These are phyloP conservation scores for Rhinopomastus cyanomelas DNA, from an alignment of 2,113 vertebrate species.

Conservation along the genomic window DNA sequence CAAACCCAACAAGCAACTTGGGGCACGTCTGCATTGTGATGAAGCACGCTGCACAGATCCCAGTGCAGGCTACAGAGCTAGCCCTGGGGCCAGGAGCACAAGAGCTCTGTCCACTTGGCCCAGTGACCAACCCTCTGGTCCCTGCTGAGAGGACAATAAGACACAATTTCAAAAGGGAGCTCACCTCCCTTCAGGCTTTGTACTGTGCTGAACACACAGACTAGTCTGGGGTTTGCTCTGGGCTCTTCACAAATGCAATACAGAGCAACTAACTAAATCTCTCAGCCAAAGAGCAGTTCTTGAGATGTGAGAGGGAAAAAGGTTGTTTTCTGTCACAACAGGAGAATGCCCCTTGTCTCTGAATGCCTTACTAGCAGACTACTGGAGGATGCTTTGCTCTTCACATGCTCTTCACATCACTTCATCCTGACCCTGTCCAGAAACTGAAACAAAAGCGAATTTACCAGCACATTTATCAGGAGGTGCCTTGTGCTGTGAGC, in stretches of 20 bases:
- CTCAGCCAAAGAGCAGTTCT: background rate
- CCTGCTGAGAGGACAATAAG: background rate
- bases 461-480: background rate
- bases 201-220: background rate
- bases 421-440: background rate
- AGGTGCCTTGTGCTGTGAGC: background rate
- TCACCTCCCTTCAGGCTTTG: background rate
- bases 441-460: background rate
- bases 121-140: background rate
- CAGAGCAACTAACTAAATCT: background rate
- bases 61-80: background rate
- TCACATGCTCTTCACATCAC: background rate
- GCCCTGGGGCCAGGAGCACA: background rate
- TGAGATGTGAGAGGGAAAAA: background rate
- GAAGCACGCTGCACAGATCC: background rate
- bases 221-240: background rate
- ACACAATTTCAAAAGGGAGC: background rate
- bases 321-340: background rate
- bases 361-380: background rate
- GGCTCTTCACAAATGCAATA: background rate
- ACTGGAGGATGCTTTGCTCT: background rate
- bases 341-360: background rate
- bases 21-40: accelerated
- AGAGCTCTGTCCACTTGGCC: background rate
- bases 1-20: background rate